Conservation (phyloP, 2,888 invertebrate species). For the Nasonovia ribisnigri region DNA sequence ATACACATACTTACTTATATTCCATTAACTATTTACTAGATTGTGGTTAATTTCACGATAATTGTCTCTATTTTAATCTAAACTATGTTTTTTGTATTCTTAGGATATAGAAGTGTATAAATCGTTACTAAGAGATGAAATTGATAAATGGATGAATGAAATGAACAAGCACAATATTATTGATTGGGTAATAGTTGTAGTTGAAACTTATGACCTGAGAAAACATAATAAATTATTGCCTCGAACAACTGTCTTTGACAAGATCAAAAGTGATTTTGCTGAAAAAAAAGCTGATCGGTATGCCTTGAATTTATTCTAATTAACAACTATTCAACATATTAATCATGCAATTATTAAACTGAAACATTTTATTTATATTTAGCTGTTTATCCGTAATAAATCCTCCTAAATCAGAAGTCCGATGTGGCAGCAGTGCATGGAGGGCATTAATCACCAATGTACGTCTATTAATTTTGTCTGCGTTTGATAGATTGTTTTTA, state of each 20-base stretch:
- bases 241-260: slow-evolving; percentile 93
- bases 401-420: slow-evolving; percentile 89
- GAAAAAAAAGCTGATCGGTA: slow-evolving; percentile 84
- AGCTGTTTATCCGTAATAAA: slow-evolving; percentile 92
- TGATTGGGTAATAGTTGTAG: slow-evolving; percentile 94
- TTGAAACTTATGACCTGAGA: slow-evolving; percentile 91
- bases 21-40: background rate
- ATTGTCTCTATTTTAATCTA: background rate
- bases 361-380: slow-evolving; percentile 71
- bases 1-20: background rate
- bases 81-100: slow-evolving; percentile 62
- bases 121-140: slow-evolving; percentile 86
- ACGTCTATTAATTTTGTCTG: slow-evolving; percentile 84
- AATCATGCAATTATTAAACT: background rate
- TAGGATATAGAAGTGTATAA: slow-evolving; percentile 95
- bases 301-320: slow-evolving; percentile 62
- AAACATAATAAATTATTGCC: slow-evolving; percentile 92
- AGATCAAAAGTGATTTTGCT: slow-evolving; percentile 94
- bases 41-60: background rate
- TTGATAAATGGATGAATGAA: slow-evolving; percentile 88
- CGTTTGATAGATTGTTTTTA: slow-evolving; percentile 87
- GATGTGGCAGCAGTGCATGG: slow-evolving; percentile 89
- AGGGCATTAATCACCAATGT: slow-evolving; percentile 85
- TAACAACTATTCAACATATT: slow-evolving; percentile 43
- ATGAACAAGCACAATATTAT: slow-evolving; percentile 81